Evolutionary conservation across 1,140 invertebrate species (phyloP), one percentile per base, ranked within the genome.

Genomic region (Apocrypta bakeri): DNA sequence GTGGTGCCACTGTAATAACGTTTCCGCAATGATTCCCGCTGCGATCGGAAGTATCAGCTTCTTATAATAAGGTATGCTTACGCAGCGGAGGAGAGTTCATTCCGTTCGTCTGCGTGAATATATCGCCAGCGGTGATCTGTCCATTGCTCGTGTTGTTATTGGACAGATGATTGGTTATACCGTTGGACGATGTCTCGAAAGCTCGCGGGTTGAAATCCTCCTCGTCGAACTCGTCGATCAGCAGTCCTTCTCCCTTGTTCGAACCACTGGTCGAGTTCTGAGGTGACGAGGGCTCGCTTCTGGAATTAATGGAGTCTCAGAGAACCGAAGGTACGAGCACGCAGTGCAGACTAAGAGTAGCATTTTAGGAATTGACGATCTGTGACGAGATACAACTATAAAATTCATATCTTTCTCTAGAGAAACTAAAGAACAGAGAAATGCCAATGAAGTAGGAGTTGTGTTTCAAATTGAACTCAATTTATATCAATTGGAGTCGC

Each of bases 211-310:
- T 95, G 86, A 97, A 97, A 89, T 95, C 93, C 84, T 93, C 92
- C 85, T 97, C 86, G 85, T 97, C 95, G 64, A 96, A 95, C 88
- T 97, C 96, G 88, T 97, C 96, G 84, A 98, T 93, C 1, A 97
- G 88, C 33, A 98, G 91, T 83, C 96, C 97, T 90, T 98, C 96
- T 79, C 97, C 92, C 91, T 96, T 96, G 12, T 25, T 29, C 8
- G 96, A 95, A 72, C 96, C 96, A 66, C 96, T 94, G 31, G 94
- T 92, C 80, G 95, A 95, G 81, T 84, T 85, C 27, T 84, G 81
- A 83, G 93, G 93, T 56, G 90, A 85, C 27, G 89, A 84, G 29
- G 87, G 84, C 71, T 92, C 88, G 64, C 86, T 91, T 63, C 85
- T 88, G 17, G 48, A 85, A 74, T 37, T 9, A n/a, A n/a, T n/a